A percentile compares a stretch with the other conserved stretches of the same genome.
These are phyloP conservation scores for Pachycephala philippinensis DNA, from an alignment of 2,113 vertebrate genomes.

Conservation along the genomic window DNA sequence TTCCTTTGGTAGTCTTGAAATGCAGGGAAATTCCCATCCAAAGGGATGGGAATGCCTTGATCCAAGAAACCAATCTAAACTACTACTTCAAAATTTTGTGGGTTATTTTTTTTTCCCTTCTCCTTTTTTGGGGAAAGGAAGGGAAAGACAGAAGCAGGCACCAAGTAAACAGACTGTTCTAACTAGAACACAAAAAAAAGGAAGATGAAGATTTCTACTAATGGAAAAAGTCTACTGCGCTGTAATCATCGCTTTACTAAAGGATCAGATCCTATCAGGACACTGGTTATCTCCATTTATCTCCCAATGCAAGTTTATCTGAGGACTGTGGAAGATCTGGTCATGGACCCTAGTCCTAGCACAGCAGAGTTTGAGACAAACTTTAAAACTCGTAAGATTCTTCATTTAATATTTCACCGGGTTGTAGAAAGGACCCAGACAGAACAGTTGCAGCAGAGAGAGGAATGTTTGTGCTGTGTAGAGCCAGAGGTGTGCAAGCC, in stretches of 20 bases:
- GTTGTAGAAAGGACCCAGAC: neutral
- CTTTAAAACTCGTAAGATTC: neutral
- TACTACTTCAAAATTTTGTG: neutral
- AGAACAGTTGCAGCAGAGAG: neutral
- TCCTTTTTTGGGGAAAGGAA: neutral
- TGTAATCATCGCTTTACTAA: neutral
- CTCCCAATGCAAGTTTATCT: neutral
- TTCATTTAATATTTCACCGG: neutral
- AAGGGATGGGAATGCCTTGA: neutral
- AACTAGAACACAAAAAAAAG: neutral
- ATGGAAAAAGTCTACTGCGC: neutral
- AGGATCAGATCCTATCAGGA: neutral
- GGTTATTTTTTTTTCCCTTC: accelerated
- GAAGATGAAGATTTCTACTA: neutral
- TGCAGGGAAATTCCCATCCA: neutral
- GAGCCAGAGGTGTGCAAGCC: neutral
- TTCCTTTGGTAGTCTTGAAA: neutral
- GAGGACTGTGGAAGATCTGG: neutral
- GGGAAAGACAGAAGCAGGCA: neutral
- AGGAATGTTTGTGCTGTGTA: neutral
- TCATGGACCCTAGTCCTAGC: neutral
- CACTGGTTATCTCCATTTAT: neutral
- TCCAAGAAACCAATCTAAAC: neutral
- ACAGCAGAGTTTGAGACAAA: neutral
- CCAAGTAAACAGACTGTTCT: neutral